Percentiles rank a stretch among this genome's conserved stretches.
These are phyloP conservation scores for Meriones psammophilus DNA, from an alignment of 2,797 vertebrate species.

Conservation along the genomic window DNA sequence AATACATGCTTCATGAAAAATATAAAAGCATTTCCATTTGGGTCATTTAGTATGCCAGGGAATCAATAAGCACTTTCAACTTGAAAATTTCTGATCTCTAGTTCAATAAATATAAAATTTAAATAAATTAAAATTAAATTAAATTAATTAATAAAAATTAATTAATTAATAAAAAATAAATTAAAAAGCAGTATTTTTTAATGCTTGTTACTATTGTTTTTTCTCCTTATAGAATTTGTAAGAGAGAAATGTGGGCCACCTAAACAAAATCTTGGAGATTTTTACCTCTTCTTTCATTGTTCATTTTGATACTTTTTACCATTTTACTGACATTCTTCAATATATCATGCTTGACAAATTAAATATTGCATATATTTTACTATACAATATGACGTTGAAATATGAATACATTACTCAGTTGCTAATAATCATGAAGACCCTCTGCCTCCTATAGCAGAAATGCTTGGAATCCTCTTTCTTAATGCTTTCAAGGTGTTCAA, in stretches of 20 bases:
- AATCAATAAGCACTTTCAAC: constrained; percentile 28
- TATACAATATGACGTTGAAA: not conserved
- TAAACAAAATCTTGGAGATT: not conserved
- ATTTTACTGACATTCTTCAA: not conserved
- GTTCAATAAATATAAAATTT: not conserved
- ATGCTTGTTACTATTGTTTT: not conserved
- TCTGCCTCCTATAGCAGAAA: not conserved
- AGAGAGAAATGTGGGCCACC: not conserved
- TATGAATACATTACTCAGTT: not conserved
- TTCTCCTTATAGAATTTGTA: not conserved
- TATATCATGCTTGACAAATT: not conserved
- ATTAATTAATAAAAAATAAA: too few species aligned
- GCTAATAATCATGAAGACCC: not conserved
- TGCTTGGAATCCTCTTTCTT: not conserved
- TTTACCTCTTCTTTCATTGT: not conserved
- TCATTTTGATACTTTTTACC: not conserved
- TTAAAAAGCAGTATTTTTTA: not conserved
- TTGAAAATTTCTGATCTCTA: not conserved
- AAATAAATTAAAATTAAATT: too few species aligned
- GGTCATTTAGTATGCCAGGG: not conserved
- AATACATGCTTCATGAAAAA: constrained; percentile 12
- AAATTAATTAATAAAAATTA: too few species aligned
- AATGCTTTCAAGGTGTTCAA: not conserved
- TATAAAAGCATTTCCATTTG: constrained; percentile 30
- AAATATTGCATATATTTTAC: not conserved